Evolutionary conservation across 2,888 invertebrate species (phyloP).

Genomic region (Mayetiola destructor): DNA sequence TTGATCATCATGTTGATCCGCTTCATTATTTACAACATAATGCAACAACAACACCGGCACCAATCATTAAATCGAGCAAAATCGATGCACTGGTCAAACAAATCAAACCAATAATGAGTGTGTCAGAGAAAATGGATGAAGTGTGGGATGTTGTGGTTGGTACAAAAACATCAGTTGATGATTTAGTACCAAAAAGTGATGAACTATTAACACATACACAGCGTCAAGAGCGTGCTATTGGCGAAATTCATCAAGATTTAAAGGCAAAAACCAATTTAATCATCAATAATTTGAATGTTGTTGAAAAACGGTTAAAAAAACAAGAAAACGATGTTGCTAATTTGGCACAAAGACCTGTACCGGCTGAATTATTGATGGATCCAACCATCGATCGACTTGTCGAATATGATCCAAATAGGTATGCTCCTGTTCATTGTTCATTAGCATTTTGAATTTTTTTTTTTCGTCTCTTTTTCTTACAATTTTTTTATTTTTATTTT

Average conservation of each 20-base stretch:
- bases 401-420: slow-evolving; percentile 62
- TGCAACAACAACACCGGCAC: slow-evolving; percentile 41
- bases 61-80: slow-evolving; percentile 51
- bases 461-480: not conserved
- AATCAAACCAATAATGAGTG: slow-evolving; percentile 70
- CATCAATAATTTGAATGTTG: slow-evolving; percentile 74
- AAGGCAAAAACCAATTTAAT: slow-evolving; percentile 71
- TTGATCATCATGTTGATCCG: slow-evolving; percentile 63
- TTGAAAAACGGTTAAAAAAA: slow-evolving; percentile 67
- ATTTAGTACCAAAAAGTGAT: slow-evolving; percentile 73
- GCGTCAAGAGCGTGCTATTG: slow-evolving; percentile 72
- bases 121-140: slow-evolving; percentile 81
- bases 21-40: slow-evolving; percentile 26
- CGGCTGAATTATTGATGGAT: slow-evolving; percentile 57
- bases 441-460: not conserved
- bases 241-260: slow-evolving; percentile 69
- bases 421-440: slow-evolving; percentile 25
- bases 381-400: slow-evolving; percentile 66
- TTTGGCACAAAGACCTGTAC: slow-evolving; percentile 58
- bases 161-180: slow-evolving; percentile 75
- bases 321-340: slow-evolving; percentile 73
- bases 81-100: slow-evolving; percentile 67
- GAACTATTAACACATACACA: slow-evolving; percentile 73
- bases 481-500: not conserved
- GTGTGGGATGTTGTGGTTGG: slow-evolving; percentile 83